phyloP scores from a whole-genome alignment of 2,797 vertebrate genomes.

The Vipera ursinii region DNA sequence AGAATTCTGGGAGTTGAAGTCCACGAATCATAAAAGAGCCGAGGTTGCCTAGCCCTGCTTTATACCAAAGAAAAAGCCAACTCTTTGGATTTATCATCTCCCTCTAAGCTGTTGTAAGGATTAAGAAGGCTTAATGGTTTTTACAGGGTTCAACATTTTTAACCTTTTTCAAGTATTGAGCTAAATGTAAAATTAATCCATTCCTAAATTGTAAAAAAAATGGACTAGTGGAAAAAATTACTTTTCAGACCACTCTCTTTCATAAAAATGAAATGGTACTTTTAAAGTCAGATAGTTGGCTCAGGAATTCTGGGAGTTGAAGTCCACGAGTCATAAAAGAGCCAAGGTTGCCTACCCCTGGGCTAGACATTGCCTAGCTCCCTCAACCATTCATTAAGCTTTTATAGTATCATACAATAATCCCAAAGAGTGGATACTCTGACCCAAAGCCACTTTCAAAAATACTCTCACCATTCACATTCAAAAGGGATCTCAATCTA shows the following conservation, averaged over 20 bases:
- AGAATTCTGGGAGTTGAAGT: no score
- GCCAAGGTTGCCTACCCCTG: no score
- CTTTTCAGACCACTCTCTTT: not conserved
- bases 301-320: no score
- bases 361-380: not conserved
- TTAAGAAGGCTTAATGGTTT: not conserved
- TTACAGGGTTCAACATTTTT: not conserved
- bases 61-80: not conserved
- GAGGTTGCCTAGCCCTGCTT: no score
- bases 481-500: not conserved
- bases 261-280: not conserved
- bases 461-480: not conserved
- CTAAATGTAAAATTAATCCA: not conserved
- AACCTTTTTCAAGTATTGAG: not conserved
- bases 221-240: not conserved
- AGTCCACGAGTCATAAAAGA: no score
- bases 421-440: not conserved
- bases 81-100: not conserved
- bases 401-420: not conserved
- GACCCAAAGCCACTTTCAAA: no score
- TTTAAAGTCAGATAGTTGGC: not conserved
- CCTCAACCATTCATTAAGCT: not conserved
- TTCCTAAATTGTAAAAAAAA: not conserved
- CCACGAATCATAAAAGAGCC: no score
- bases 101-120: not conserved